phyloP scores from a whole-genome alignment of 2,797 vertebrate genomes.

The Gallirallus australis region DNA sequence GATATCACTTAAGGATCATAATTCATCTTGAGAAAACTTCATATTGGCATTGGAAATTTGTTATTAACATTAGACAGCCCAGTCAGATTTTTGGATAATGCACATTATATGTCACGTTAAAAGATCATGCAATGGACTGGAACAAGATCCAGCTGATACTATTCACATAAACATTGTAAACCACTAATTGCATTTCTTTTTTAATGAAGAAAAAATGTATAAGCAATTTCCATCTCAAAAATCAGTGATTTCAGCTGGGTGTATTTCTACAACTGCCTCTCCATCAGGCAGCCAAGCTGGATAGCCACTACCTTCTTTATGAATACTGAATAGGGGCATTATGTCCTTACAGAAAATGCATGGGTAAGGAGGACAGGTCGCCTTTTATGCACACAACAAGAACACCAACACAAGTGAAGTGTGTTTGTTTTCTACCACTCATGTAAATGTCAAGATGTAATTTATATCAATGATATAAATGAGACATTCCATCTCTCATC shows the following conservation, averaged over 20 bases:
- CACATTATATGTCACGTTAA: not conserved
- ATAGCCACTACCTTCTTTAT: slow-evolving; percentile 29
- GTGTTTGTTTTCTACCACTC: slow-evolving; percentile 75
- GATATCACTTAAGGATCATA: slow-evolving; percentile 16
- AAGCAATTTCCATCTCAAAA: slow-evolving; percentile 20
- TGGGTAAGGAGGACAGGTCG: slow-evolving; percentile 35
- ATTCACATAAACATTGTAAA: not conserved
- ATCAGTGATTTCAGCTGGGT: slow-evolving; percentile 45
- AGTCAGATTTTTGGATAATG: not conserved
- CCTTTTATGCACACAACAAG: slow-evolving; percentile 56
- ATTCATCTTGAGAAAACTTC: not conserved
- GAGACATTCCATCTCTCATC: slow-evolving; percentile 65
- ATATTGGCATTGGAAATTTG: not conserved
- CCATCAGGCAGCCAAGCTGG: not conserved
- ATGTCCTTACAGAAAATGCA: slow-evolving; percentile 50
- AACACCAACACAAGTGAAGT: slow-evolving; percentile 37
- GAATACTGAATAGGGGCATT: slow-evolving; percentile 70
- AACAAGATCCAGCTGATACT: not conserved
- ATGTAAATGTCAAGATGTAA: slow-evolving; percentile 69
- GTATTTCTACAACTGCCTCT: slow-evolving; percentile 50
- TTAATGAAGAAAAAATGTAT: not conserved
- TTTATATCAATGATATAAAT: slow-evolving; percentile 73
- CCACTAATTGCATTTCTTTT: slow-evolving; percentile 12
- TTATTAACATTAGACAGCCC: not conserved
- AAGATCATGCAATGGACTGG: not conserved